Evolutionary conservation across 2,888 invertebrate species (phyloP), one percentile per base, ranked within the genome.

Genomic region (Apotomis turbidana): DNA sequence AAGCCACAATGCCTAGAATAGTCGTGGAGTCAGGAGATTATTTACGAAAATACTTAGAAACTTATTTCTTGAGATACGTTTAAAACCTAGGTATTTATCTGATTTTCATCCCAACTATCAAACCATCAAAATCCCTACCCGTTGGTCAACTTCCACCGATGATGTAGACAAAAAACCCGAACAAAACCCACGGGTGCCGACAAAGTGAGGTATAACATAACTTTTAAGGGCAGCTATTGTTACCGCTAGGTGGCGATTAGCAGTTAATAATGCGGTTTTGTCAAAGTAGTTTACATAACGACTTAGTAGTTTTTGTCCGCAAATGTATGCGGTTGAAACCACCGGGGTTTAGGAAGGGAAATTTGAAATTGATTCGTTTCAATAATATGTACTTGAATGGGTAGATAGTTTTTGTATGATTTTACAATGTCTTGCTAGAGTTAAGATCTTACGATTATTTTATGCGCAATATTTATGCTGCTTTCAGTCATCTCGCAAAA

Each of bases 221-320:
- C 72, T 72, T 71, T 72, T 68, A 72, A 72, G 70, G 77, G 68
- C 78, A 64, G 73, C 82, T 81, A 85, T 85, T 86, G 85, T 85
- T 78, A 73, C 77, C 76, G 74, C 76, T 75, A 75, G 69, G 76
- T 79, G 76, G 74, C 87, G 83, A 88, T 89, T 88, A 87, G 84
- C 85, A 85, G 84, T 84, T 87, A 85, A 87, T 88, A 86, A 86
- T 82, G 84, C 74, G 81, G 83, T 83, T 83, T 83, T 79, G 79
- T 80, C 76, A 77, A 77, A 79, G 58, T 68, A 75, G 74, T 74
- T 76, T 78, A 74, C 72, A 72, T 72, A 72, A 72, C 63, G 72
- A 57, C 38, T 63, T 64, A 13, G 70, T 51, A 41, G 60, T 72
- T 72, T 72, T 72, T 72, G 72, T 68, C 63, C 9, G 72, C 46